A percentile compares a stretch with the other conserved stretches of the same genome.
Conservation (phyloP, 2,113 vertebrate genomes). For the Galeopterus variegatus region DNA sequence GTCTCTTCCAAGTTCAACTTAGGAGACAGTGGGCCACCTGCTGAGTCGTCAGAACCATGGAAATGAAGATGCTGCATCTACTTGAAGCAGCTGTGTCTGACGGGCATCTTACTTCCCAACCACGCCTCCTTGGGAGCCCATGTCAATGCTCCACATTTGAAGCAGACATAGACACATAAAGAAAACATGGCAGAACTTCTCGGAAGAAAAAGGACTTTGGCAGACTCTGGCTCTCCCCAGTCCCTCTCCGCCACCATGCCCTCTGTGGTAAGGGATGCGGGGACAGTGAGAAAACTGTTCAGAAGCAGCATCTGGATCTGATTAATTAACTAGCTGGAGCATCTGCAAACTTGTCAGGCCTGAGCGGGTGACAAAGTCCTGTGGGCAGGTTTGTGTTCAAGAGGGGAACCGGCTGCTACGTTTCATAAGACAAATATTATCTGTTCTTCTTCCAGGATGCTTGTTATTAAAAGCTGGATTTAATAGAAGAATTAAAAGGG, state of each 20-base stretch:
- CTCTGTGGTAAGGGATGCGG: neutral
- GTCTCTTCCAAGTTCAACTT: constrained; percentile 65
- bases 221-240: neutral
- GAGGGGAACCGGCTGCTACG: constrained; percentile 81
- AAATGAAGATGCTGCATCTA: constrained; percentile 64
- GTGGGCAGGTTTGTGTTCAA: constrained; percentile 71
- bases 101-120: constrained; percentile 38
- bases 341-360: constrained; percentile 83
- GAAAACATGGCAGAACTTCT: neutral
- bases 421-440: constrained; percentile 88
- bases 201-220: neutral
- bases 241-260: neutral
- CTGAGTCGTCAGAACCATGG: constrained; percentile 47
- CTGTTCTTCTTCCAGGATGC: constrained; percentile 85
- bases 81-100: constrained; percentile 71
- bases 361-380: constrained; percentile 80
- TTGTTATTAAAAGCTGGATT: constrained; percentile 85
- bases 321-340: constrained; percentile 82
- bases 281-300: constrained; percentile 53
- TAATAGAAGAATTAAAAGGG: constrained; percentile 86
- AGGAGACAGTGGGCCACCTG: constrained; percentile 63
- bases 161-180: neutral
- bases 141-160: neutral
- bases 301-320: constrained; percentile 81
- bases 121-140: neutral